Conservation (phyloP, 2,797 vertebrate genomes). For the Mareca strepera region DNA sequence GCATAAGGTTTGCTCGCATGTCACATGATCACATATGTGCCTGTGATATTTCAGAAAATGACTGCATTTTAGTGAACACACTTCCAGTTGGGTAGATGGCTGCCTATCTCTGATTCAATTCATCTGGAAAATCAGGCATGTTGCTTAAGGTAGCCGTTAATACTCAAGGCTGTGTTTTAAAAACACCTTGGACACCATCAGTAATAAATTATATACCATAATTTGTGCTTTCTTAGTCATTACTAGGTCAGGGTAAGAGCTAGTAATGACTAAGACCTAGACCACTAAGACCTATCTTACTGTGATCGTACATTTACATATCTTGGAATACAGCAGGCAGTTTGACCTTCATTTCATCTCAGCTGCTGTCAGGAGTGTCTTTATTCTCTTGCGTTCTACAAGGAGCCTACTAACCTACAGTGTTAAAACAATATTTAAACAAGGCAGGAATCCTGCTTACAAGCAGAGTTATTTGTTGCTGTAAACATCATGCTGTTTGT, state of each 20-base stretch:
- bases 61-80: neutral
- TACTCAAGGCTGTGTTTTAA: neutral
- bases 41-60: neutral
- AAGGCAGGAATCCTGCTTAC: neutral
- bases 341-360: neutral
- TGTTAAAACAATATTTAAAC: neutral
- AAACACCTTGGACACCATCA: neutral
- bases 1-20: neutral
- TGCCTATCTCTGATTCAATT: neutral
- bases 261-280: too few relatives aligned
- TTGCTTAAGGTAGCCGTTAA: neutral
- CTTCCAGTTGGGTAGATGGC: accelerated
- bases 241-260: neutral
- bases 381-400: neutral
- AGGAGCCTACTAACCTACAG: neutral
- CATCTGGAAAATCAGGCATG: neutral
- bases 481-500: neutral
- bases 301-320: neutral
- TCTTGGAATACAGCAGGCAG: neutral
- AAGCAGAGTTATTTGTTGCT: neutral
- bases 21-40: neutral
- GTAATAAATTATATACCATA: neutral
- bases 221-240: neutral
- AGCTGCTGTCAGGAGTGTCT: neutral
- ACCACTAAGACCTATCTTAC: neutral